Evolutionary conservation across 2,888 invertebrate genomes (phyloP), one percentile per base, ranked within the genome.

Genomic region (Tribolium freemani): DNA sequence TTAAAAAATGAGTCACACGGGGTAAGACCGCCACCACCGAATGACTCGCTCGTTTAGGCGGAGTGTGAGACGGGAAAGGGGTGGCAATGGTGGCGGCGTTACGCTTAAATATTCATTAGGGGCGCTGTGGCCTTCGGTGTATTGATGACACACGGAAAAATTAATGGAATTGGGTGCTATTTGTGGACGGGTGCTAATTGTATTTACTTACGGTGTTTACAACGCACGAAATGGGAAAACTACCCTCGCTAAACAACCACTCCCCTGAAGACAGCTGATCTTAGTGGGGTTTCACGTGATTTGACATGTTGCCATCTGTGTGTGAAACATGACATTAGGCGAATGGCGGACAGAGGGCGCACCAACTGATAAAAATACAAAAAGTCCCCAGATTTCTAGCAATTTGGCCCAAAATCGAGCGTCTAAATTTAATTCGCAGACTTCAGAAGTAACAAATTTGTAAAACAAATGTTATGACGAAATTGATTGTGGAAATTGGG

Each of bases 201-300:
- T 71, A 67, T 57, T 69, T 72, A 72, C 69, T 69, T 66, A 72
- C 72, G 4, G 48, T 57, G 57, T 67, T 80, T 81, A 80, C 79
- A 78, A 76, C 76, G 68, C 71, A 71, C 72, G 68, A 75, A 66
- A 76, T 75, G 66, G 79, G 72, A 77, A 82, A 82, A 84, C 83
- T 81, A 85, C 83, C 84, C 84, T 80, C 77, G 73, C 72, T 69
- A 75, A 80, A 84, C 83, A 84, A 86, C 85, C 85, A 85, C 85
- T 86, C 85, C 86, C 85, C 84, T 83, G 79, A 77, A 81, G 84
- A 84, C 85, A 86, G 86, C 86, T 86, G 86, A 86, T 86, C 86
- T 83, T 84, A 85, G 74, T 82, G 77, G 75, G 78, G 79, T 83
- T 85, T 85, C 86, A 86, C 86, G 86, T 86, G 86, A 86, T 83